A percentile compares a stretch with the other conserved stretches of the same genome.
phyloP scores from a whole-genome alignment of 2,113 vertebrate species.

The Uropsilus gracilis region DNA sequence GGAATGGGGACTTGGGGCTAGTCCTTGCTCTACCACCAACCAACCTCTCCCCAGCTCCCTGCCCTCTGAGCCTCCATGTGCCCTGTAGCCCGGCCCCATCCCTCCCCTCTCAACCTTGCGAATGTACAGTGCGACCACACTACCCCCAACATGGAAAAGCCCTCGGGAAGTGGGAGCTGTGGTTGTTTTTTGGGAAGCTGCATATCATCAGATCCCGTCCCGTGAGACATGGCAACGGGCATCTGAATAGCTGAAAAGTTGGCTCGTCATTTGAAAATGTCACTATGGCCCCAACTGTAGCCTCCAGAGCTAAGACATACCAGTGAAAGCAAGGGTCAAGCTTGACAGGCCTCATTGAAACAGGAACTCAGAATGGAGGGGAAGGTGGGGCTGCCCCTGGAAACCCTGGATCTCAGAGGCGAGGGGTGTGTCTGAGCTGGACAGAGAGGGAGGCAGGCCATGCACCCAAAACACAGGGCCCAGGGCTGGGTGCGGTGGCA shows the following conservation, averaged over 20 bases:
- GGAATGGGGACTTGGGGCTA: background rate
- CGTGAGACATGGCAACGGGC: background rate
- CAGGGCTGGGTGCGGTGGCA: too few species aligned
- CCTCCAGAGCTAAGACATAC: background rate
- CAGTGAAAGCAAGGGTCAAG: accelerated
- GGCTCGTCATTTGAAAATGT: background rate
- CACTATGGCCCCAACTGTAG: background rate
- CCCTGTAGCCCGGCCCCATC: too few species aligned
- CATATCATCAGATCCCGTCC: background rate
- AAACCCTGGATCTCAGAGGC: background rate
- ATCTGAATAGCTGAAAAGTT: background rate
- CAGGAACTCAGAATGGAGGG: background rate
- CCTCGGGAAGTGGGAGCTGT: background rate
- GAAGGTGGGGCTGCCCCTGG: accelerated
- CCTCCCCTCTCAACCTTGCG: background rate
- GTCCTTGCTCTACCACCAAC: background rate
- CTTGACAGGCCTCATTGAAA: background rate
- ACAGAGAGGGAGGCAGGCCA: background rate
- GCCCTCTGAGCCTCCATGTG: background rate
- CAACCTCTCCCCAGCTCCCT: background rate
- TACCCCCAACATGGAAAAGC: accelerated
- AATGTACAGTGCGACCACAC: accelerated
- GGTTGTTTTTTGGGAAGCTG: background rate
- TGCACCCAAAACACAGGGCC: too few species aligned
- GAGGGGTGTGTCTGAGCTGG: background rate